A percentile compares a stretch with the other conserved stretches of the same genome.
Conservation (phyloP, 2,113 vertebrate genomes). For the Sphaerodactylus townsendi region DNA sequence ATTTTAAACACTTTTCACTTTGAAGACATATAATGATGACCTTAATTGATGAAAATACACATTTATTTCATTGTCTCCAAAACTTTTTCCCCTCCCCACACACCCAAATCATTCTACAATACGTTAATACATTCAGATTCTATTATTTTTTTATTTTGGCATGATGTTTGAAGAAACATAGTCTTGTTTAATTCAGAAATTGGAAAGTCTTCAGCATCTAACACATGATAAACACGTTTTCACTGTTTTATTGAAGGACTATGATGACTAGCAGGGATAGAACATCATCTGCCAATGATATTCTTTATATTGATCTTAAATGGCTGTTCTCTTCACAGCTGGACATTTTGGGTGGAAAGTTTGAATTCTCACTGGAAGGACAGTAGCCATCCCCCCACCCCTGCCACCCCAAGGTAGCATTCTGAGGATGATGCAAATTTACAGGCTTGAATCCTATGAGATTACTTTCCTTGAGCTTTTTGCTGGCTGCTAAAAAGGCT, state of each 20-base stretch:
- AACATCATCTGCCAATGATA: background rate
- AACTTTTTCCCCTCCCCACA: slow-evolving; percentile 35
- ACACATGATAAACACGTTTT: slow-evolving; percentile 33
- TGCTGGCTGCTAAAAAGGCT: no score
- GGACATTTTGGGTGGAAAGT: background rate
- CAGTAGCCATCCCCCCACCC: no score
- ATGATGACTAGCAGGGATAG: background rate
- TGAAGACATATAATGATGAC: slow-evolving; percentile 62
- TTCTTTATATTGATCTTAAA: background rate
- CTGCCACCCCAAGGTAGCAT: background rate
- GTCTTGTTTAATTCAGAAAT: slow-evolving; percentile 30
- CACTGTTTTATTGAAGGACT: background rate
- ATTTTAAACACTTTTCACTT: slow-evolving; percentile 72
- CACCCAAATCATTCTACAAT: slow-evolving; percentile 27
- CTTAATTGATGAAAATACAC: slow-evolving; percentile 63
- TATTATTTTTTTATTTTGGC: background rate
- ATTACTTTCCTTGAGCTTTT: no score
- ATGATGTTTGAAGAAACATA: slow-evolving; percentile 31
- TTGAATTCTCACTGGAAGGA: background rate
- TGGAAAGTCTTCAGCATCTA: slow-evolving; percentile 39
- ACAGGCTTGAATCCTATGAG: no score
- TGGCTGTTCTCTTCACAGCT: background rate
- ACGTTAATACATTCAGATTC: slow-evolving; percentile 45
- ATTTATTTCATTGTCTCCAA: slow-evolving; percentile 42
- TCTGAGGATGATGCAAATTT: no score